Evolutionary conservation across 64 coral and sea anemone genomes (phyloP).

Genomic region (Pocillopora verrucosa): DNA sequence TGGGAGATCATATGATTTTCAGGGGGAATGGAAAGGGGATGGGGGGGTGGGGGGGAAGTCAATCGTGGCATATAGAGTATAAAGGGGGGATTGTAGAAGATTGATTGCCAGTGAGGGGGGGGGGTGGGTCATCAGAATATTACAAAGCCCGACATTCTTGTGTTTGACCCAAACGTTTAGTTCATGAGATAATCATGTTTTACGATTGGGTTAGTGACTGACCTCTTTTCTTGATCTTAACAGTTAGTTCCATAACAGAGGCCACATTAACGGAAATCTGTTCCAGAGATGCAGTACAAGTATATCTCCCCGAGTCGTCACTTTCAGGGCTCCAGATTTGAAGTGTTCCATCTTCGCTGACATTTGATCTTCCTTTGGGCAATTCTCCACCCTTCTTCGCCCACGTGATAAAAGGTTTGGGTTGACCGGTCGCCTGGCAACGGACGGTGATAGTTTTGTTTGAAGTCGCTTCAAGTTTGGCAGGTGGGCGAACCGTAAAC

Average conservation of each 20-base stretch:
- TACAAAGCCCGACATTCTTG: no score
- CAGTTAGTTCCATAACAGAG: neutral
- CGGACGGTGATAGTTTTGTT: neutral
- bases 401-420: neutral
- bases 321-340: neutral
- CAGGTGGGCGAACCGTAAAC: neutral
- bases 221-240: neutral
- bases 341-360: neutral
- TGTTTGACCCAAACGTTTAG: no score
- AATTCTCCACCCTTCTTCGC: neutral
- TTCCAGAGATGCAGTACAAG: neutral
- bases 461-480: neutral
- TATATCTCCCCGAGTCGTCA: neutral
- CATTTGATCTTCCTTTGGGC: neutral
- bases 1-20: no score
- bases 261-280: conserved; percentile 2
- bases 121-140: no score
- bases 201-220: no score
- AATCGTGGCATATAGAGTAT: no score
- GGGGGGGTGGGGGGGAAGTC: no score
- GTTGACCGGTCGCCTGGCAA: neutral
- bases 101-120: no score
- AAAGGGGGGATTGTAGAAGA: no score
- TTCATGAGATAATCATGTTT: no score
- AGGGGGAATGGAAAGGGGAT: no score